Evolutionary conservation across 2,797 vertebrate species (phyloP), one percentile per base, ranked within the genome.

Genomic region (Apogon hyalosoma): DNA sequence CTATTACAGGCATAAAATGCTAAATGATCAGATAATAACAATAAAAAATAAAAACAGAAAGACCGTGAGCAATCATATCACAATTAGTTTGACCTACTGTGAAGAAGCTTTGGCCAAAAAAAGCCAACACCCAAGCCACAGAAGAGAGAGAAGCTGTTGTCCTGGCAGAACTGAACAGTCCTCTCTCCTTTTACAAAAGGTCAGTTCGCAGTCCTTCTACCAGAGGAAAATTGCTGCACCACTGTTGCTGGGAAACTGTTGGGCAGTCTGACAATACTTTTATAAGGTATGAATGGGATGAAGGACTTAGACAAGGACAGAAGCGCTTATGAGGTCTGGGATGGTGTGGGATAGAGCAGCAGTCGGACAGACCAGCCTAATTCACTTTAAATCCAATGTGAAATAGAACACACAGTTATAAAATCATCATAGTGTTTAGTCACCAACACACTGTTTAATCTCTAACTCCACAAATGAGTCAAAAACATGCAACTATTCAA

Each of bases 171-270:
- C 62, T 33, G 16, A 62, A 11, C 4, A 24, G 50, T 66, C 60
- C 12, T 64, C 65, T 39, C 42, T 50, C 47, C 14, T 39, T 24
- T 57, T 51, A 38, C 45, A 77, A 71, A 74, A 28, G 61, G 55
- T 82, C 60, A 62, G 11, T 50, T 54, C 46, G 61, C 57, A 50
- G 15, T 47, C 52, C 15, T 53, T 56, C 45, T 73, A 53, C 50
- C 60, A 40, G 36, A 60, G 33, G 50, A 21, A 61, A 31, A 72
- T 57, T 48, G 41, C 50, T 40, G 65, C 53, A 49, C 21, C 53
- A 15, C 55, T 57, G 68, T 75, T 80, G 77, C 81, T 45, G 66
- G 63, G 69, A 74, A 48, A 80, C 77, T 2, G 13, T 31, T 13
- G 65, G 70, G 69, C 46, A 67, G 41, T 51, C 21, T 21, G 51